phyloP scores from a whole-genome alignment of 2,113 vertebrate species.

The Takifugu flavidus region DNA sequence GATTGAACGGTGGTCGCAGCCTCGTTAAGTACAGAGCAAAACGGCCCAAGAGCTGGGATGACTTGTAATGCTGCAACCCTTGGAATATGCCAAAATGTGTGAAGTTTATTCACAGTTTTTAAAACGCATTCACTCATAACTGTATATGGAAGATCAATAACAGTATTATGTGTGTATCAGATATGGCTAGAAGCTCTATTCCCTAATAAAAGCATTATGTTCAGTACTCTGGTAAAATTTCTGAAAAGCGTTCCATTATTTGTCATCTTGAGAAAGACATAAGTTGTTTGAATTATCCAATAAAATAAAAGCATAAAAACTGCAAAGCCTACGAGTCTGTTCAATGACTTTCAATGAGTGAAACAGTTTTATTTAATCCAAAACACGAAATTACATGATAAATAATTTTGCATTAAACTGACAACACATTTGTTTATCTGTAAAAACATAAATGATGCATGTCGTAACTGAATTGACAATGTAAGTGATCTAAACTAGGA shows the following conservation, averaged over 20 bases:
- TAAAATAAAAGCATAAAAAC: conserved; percentile 40
- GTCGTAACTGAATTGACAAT: too few species aligned
- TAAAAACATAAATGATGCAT: too few species aligned
- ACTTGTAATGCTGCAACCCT: conserved; percentile 63
- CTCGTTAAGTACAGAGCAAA: conserved; percentile 39
- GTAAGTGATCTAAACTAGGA: too few species aligned
- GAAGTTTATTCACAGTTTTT: conserved; percentile 49
- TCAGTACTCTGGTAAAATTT: conserved; percentile 68
- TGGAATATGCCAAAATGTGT: conserved; percentile 62
- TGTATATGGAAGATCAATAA: conserved; percentile 66
- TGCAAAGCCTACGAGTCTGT: conserved; percentile 29
- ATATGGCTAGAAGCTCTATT: conserved; percentile 67
- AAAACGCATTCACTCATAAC: conserved; percentile 52
- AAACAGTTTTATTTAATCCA: background rate
- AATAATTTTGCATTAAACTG: too few species aligned
- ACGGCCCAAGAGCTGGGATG: conserved; percentile 67
- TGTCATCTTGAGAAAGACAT: conserved; percentile 41
- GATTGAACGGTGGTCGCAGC: conserved; percentile 51
- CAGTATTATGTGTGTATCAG: conserved; percentile 67
- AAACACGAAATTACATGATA: background rate
- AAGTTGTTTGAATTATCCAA: conserved; percentile 65
- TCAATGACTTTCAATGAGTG: conserved; percentile 5
- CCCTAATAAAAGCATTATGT: conserved; percentile 63
- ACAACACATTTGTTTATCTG: too few species aligned
- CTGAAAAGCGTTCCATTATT: conserved; percentile 56